These are phyloP conservation scores for Acronicta psi DNA, from an alignment of 2,888 invertebrate genomes.

Conservation along the genomic window DNA sequence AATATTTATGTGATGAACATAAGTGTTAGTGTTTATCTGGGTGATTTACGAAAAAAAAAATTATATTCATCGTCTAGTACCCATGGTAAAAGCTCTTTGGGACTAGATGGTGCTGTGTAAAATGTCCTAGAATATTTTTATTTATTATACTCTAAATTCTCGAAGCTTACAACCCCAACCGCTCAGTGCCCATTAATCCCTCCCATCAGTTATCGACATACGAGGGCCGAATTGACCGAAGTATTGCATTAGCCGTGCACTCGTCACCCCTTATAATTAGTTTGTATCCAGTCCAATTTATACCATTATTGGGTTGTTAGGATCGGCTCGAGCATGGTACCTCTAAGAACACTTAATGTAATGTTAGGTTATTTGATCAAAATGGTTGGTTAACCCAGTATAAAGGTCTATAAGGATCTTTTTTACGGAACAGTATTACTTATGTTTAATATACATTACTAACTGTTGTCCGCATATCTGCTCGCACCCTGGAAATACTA, in stretches of 20 bases:
- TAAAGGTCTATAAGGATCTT: background rate
- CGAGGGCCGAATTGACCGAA: slow-evolving; percentile 12
- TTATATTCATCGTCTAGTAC: too few relatives aligned
- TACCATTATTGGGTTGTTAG: slow-evolving; percentile 8
- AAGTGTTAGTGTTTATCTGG: too few relatives aligned
- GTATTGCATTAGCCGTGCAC: slow-evolving; percentile 15
- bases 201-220: slow-evolving; percentile 11
- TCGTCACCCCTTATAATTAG: slow-evolving; percentile 18
- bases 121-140: background rate
- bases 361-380: background rate
- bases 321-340: slow-evolving; percentile 7
- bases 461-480: too few relatives aligned
- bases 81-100: too few relatives aligned
- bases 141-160: background rate
- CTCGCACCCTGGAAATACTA: too few relatives aligned
- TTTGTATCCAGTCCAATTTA: slow-evolving; percentile 21
- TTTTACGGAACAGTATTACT: background rate
- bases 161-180: slow-evolving; percentile 1
- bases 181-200: slow-evolving; percentile 10
- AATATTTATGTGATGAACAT: too few relatives aligned
- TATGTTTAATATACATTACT: too few relatives aligned
- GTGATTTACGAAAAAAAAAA: too few relatives aligned
- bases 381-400: background rate
- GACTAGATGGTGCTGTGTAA: too few relatives aligned
- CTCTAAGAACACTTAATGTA: slow-evolving; percentile 17